These are phyloP conservation scores for Sarcophaga variegata DNA, from an alignment of 2,888 invertebrate species.

Conservation along the genomic window DNA sequence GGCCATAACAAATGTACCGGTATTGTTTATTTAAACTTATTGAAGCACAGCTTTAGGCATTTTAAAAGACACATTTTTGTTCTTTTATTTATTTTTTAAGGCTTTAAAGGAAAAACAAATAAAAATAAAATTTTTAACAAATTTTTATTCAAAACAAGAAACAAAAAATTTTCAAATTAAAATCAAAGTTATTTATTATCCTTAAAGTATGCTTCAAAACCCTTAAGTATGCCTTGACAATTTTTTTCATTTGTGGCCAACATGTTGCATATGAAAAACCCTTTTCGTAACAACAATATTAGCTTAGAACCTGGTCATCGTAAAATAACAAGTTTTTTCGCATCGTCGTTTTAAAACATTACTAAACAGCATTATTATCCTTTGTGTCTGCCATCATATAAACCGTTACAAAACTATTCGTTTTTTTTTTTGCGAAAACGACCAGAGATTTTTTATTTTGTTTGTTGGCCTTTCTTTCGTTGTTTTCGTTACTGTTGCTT, in stretches of 20 bases:
- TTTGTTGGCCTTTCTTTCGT: constrained; percentile 1
- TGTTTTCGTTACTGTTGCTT: background rate
- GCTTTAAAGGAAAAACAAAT: background rate
- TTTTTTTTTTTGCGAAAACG: constrained; percentile 30
- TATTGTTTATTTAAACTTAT: constrained; percentile 46
- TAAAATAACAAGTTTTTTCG: constrained; percentile 14
- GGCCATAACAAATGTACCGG: constrained; percentile 50
- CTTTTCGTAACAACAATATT: constrained; percentile 4
- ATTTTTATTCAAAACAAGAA: no score
- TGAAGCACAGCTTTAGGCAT: constrained; percentile 52
- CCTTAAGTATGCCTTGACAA: constrained; percentile 50
- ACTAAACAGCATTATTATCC: constrained; percentile 38
- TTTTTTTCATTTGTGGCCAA: background rate
- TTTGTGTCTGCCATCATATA: constrained; percentile 56
- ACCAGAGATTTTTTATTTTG: constrained; percentile 17
- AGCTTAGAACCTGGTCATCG: constrained; percentile 19
- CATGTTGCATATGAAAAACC: constrained; percentile 34
- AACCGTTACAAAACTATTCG: constrained; percentile 53
- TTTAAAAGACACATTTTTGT: background rate
- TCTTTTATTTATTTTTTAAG: background rate
- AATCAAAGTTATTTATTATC: background rate
- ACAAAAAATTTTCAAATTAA: background rate
- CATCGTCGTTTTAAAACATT: constrained; percentile 33
- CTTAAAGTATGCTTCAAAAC: constrained; percentile 50
- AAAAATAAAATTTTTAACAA: background rate